These are phyloP conservation scores for Axinella damicornis DNA, from an alignment of 37 sponge, comb jelly and placozoan species.

Conservation along the genomic window DNA sequence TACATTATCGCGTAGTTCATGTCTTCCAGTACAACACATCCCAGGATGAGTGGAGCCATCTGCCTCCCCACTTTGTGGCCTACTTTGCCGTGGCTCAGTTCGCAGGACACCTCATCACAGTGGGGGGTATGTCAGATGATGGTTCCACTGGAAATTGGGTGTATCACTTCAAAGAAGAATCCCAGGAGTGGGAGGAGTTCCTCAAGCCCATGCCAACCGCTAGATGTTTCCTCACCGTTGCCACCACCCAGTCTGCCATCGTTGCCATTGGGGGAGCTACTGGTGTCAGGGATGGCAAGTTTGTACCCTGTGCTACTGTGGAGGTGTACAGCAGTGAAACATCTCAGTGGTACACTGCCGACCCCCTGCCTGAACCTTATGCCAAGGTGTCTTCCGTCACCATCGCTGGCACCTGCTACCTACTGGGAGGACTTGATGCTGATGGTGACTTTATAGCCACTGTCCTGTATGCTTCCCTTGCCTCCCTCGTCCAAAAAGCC, in stretches of 20 bases:
- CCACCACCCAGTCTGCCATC: constrained; percentile 7
- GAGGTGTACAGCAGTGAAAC: constrained; percentile 22
- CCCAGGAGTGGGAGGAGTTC: not conserved
- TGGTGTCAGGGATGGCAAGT: not conserved
- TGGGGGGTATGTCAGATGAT: no score
- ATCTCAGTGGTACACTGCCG: not conserved
- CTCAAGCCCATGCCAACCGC: not conserved
- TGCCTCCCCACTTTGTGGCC: not conserved
- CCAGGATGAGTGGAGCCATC: not conserved
- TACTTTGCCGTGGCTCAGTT: no score
- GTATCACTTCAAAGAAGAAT: not conserved
- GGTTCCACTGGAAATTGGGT: not conserved
- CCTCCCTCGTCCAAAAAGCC: no score
- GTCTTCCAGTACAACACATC: no score
- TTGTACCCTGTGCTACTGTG: not conserved
- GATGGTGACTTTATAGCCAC: no score
- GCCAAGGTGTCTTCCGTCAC: constrained; percentile 2
- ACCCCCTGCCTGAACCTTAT: not conserved
- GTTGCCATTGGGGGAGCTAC: constrained; percentile 14
- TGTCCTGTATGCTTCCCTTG: no score
- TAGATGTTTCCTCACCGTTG: not conserved
- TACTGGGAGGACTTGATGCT: constrained; percentile 23
- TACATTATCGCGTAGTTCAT: no score
- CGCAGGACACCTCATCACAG: no score
- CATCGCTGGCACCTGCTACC: constrained; percentile 33